Percentiles rank a stretch among this genome's conserved stretches.
Conservation (phyloP, 2,113 vertebrate species). For the Astur gentilis region DNA sequence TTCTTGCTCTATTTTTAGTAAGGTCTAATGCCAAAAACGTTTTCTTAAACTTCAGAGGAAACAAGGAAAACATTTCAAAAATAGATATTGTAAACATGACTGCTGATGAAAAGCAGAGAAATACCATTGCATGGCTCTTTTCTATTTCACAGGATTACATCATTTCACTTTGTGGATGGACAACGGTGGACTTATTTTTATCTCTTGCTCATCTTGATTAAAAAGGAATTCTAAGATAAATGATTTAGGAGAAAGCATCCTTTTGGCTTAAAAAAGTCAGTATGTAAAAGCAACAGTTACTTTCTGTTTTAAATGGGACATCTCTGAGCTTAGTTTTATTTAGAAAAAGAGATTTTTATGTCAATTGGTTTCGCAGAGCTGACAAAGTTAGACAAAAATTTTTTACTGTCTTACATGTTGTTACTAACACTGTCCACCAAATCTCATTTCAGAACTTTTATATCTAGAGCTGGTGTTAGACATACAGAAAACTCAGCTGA, state of each 20-base stretch:
- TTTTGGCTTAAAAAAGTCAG: background rate
- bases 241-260: background rate
- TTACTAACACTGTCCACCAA: background rate
- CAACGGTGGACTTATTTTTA: background rate
- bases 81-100: background rate
- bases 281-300: background rate
- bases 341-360: background rate
- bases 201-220: background rate
- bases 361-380: background rate
- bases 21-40: rapidly evolving
- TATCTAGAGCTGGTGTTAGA: background rate
- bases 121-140: background rate
- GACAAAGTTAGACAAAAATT: background rate
- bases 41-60: background rate
- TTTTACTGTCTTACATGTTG: background rate
- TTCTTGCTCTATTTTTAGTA: background rate
- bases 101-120: constrained; percentile 9
- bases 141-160: constrained; percentile 16
- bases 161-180: background rate
- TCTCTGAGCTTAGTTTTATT: background rate
- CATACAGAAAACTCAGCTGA: background rate
- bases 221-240: background rate
- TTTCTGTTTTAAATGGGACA: background rate
- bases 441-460: background rate
- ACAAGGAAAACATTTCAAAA: background rate